These are phyloP conservation scores for Phyto melanocephala DNA, from an alignment of 2,888 invertebrate species.

Conservation along the genomic window DNA sequence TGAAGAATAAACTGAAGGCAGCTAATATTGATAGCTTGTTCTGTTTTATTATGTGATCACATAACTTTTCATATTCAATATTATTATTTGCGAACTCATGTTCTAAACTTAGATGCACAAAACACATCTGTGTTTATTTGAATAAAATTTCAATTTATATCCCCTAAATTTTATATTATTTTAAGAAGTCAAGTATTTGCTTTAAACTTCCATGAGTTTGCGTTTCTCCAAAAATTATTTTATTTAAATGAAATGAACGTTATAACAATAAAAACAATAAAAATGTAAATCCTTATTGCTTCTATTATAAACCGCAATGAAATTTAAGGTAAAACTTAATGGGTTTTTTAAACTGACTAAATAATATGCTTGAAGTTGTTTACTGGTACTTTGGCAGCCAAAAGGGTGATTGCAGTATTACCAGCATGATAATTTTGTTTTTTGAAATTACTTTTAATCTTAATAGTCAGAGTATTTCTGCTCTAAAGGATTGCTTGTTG, in stretches of 20 bases:
- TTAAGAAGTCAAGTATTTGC: not conserved
- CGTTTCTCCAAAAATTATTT: not conserved
- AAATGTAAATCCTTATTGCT: slow-evolving; percentile 2
- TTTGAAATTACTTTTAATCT: too few species aligned
- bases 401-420: not conserved
- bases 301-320: not conserved
- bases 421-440: too few species aligned
- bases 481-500: too few species aligned
- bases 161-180: not conserved
- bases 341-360: not conserved
- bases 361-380: not conserved
- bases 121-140: not conserved
- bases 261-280: not conserved
- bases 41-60: too few species aligned
- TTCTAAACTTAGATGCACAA: not conserved
- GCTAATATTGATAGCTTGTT: too few species aligned
- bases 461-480: too few species aligned
- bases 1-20: too few species aligned
- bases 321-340: slow-evolving; percentile 2
- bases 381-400: not conserved
- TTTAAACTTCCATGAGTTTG: slow-evolving; percentile 5
- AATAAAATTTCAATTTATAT: not conserved
- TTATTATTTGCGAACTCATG: not conserved
- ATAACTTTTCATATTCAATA: too few species aligned
- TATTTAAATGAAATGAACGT: slow-evolving; percentile 3